Evolutionary conservation across 1,140 invertebrate genomes (phyloP), one percentile per base, ranked within the genome.

Genomic region (Papilio polytes): DNA sequence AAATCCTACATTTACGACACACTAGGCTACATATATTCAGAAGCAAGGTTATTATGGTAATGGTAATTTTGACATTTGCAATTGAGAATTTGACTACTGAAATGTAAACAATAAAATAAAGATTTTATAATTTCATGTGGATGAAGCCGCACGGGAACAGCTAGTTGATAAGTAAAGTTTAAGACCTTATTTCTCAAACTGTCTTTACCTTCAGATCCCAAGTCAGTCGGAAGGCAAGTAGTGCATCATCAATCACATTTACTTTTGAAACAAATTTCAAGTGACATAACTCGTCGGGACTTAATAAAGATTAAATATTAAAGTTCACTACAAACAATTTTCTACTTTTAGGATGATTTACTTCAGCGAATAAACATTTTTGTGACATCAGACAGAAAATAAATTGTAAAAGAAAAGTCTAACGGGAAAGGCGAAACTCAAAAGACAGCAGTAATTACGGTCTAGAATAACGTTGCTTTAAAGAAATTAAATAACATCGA

Each of bases 401-500:
- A 70, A 70, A 66, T 66, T 26, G 36, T 66, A 18, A 66, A 66
- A 66, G 22, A 66, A 66, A 70, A 36, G 31, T 70, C 26, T 36
- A 13, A 26, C 63, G 26, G 26, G 63, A 70, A 70, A 70, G 63
- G 26, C 63, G 63, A 70, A 70, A 70, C 63, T 70, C 63, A 70
- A 70, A 70, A 70, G 63, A 70, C 63, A 70, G 63, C 63, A 70
- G 26, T 70, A 70, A 70, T 70, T 70, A 70, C 10, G 63, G 63
- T 70, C 26, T 31, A 70, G 26, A 70, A 31, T 3, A 63, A 63
- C 59, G 22, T 20, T 15, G 22, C 22, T 26, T 70, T 70, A 70
- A 70, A 70, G 13, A 70, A 70, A 70, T 70, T 70, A 70, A 70
- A 70, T 70, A 70, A 70, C 63, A 70, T 70, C 63, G 63, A 70